Percentiles rank a stretch among this genome's conserved stretches.
Evolutionary conservation across 2,797 vertebrate genomes (phyloP).

Genomic region (Eremophila alpestris): DNA sequence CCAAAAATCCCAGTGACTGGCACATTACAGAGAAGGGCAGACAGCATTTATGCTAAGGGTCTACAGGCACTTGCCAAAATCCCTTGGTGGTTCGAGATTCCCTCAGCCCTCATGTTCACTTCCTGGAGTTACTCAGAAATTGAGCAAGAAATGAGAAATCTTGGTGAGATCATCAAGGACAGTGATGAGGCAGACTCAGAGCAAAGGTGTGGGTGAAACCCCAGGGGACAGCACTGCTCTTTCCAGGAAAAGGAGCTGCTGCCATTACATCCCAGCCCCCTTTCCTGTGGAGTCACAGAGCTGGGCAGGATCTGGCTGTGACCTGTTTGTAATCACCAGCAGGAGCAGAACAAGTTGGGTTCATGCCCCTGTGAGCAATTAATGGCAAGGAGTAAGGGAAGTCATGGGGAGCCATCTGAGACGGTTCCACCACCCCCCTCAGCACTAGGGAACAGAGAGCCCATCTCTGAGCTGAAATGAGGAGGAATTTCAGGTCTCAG

Average conservation of each 20-base stretch:
- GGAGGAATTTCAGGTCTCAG: not conserved
- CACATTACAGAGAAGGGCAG: not conserved
- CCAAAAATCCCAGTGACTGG: not conserved
- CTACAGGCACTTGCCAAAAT: not conserved
- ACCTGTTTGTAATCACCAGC: not conserved
- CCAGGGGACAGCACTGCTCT: not conserved
- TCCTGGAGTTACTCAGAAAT: not conserved
- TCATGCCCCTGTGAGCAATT: not conserved
- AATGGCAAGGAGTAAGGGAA: not conserved
- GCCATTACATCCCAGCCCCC: not conserved
- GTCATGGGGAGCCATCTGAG: not conserved
- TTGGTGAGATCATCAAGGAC: not conserved
- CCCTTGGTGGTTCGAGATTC: not conserved
- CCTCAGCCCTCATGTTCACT: not conserved
- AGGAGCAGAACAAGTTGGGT: not conserved
- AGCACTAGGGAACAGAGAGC: not conserved
- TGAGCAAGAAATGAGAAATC: not conserved
- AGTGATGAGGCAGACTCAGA: not conserved
- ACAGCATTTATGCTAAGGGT: not conserved
- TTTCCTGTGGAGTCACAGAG: fast-evolving
- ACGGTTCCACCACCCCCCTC: not conserved
- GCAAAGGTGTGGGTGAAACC: not conserved
- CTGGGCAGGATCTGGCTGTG: not conserved
- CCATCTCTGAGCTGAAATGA: not conserved
- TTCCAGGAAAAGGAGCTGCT: not conserved